Conservation (phyloP, 2,113 vertebrate species). For the Nothoprocta pentlandii region DNA sequence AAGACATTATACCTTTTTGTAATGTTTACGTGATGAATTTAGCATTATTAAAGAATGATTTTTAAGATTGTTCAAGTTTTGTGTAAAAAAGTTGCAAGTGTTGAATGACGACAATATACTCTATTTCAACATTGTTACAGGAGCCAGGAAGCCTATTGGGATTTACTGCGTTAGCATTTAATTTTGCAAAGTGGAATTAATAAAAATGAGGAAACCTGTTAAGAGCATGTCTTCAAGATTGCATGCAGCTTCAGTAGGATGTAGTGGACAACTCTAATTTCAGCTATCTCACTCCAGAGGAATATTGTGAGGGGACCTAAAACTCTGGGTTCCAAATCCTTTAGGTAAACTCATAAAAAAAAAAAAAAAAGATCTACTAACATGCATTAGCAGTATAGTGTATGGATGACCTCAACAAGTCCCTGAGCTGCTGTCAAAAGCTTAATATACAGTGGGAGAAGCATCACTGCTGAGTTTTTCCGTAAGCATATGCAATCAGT, state of each 20-base stretch:
- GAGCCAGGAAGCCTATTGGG: not conserved
- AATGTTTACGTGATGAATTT: not conserved
- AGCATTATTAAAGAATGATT: not conserved
- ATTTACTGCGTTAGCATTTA: not conserved
- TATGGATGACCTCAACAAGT: not conserved
- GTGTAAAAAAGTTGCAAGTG: not conserved
- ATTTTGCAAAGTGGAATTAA: not conserved
- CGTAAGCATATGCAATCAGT: not conserved
- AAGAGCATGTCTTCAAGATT: not conserved
- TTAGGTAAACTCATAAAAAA: not conserved
- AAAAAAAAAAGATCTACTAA: not conserved
- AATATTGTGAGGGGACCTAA: not conserved
- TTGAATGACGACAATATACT: accelerated
- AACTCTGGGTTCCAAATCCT: not conserved
- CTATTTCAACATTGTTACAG: not conserved
- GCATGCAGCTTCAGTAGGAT: not conserved
- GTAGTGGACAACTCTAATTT: not conserved
- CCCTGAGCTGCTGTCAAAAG: not conserved
- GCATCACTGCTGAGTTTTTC: not conserved
- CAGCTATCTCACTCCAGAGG: not conserved
- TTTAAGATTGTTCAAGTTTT: not conserved
- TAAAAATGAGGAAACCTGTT: not conserved
- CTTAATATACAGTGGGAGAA: not conserved
- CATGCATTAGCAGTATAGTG: not conserved
- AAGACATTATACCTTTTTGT: not conserved